phyloP scores from a whole-genome alignment of 2,797 vertebrate species.

The Novumbra hubbsi region DNA sequence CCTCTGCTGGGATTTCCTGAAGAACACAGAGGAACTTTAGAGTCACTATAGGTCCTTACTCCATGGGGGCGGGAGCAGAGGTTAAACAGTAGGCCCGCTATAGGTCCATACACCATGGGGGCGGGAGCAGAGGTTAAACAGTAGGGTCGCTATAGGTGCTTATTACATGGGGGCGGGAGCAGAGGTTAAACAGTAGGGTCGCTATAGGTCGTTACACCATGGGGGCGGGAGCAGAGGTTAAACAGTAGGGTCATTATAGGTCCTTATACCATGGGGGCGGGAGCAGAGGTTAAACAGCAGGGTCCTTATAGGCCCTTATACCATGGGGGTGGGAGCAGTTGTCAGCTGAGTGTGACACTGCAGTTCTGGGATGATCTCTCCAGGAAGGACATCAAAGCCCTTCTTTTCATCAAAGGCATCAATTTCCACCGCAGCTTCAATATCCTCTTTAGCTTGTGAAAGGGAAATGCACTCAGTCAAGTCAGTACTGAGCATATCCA shows the following conservation, averaged over 20 bases:
- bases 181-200: background rate
- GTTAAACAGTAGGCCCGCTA: too few species aligned
- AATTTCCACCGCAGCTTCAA: constrained; percentile 20
- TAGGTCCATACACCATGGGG: too few species aligned
- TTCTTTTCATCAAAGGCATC: constrained; percentile 33
- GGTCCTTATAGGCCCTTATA: constrained; percentile 29
- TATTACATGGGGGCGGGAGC: too few species aligned
- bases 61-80: too few species aligned
- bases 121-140: too few species aligned
- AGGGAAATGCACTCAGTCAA: constrained; percentile 1
- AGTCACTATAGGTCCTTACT: too few species aligned
- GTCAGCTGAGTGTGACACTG: constrained; percentile 54
- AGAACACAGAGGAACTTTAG: background rate
- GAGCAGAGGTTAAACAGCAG: too few species aligned
- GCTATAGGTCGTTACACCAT: too few species aligned
- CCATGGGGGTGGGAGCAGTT: constrained; percentile 42
- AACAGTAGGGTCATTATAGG: background rate
- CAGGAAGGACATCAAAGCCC: constrained; percentile 34
- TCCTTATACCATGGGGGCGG: constrained; percentile 41
- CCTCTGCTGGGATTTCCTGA: constrained; percentile 59
- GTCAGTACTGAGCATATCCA: background rate
- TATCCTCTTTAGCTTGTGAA: constrained; percentile 31
- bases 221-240: too few species aligned
- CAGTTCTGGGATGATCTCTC: constrained; percentile 47
- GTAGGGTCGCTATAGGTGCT: too few species aligned